phyloP scores from a whole-genome alignment of 2,113 vertebrate genomes.

The Pitta sordida region DNA sequence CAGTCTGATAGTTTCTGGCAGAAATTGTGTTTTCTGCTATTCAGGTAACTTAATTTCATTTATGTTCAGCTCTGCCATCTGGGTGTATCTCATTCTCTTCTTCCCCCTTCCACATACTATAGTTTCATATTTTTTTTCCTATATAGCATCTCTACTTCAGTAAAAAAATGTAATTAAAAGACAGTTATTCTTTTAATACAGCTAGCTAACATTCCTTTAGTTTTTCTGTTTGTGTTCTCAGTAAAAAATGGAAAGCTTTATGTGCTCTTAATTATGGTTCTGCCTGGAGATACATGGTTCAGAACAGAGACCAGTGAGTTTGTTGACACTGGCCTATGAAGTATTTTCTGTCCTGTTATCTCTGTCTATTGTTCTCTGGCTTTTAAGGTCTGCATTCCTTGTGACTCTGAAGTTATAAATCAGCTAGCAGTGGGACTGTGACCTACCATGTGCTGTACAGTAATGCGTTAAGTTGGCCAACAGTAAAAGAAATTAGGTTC shows the following conservation, averaged over 20 bases:
- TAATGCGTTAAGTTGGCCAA: constrained; percentile 38
- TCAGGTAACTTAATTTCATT: constrained; percentile 65
- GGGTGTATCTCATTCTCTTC: neutral
- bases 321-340: constrained; percentile 25
- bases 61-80: constrained; percentile 53
- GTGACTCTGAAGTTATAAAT: constrained; percentile 48
- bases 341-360: constrained; percentile 17
- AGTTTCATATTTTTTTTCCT: neutral
- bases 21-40: constrained; percentile 60
- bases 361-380: constrained; percentile 16
- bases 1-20: constrained; percentile 49
- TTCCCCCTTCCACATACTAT: neutral
- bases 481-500: constrained; percentile 54
- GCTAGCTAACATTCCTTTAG: neutral
- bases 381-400: constrained; percentile 25
- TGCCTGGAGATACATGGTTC: neutral
- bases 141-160: neutral
- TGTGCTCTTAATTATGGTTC: neutral
- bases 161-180: constrained; percentile 35
- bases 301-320: neutral
- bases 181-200: neutral
- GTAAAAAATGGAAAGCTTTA: constrained; percentile 1
- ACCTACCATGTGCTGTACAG: neutral
- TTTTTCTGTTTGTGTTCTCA: constrained; percentile 6
- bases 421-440: constrained; percentile 21